Percentiles rank a stretch among this genome's conserved stretches.
These are phyloP conservation scores for Antigone vipio DNA, from an alignment of 2,113 vertebrate genomes.

Conservation along the genomic window DNA sequence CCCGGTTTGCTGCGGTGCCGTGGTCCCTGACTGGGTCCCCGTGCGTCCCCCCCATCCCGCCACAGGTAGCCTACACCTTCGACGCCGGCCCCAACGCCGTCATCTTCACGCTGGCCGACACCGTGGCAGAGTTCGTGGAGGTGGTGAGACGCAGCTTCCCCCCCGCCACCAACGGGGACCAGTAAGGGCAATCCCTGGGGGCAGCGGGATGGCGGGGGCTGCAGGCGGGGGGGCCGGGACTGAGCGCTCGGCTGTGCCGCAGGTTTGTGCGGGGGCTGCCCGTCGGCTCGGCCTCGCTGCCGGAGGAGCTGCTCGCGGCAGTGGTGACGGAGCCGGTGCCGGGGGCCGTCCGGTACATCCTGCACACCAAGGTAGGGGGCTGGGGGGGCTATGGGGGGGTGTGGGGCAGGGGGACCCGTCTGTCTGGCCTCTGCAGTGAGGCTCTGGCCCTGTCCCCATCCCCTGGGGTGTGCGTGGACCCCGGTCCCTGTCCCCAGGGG, in stretches of 20 bases:
- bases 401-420: accelerated
- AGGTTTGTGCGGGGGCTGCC: slow-evolving; percentile 88
- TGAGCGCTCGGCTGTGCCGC: accelerated
- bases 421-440: accelerated
- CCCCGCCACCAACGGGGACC: slow-evolving; percentile 76
- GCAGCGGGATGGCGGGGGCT: accelerated
- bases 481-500: too few species aligned
- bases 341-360: slow-evolving; percentile 81
- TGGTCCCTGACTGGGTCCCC: background rate
- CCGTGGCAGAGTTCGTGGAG: slow-evolving; percentile 83
- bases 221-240: background rate
- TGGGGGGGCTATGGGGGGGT: accelerated
- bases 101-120: slow-evolving; percentile 82
- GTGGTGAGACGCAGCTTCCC: slow-evolving; percentile 86
- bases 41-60: accelerated
- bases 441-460: too few species aligned
- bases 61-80: slow-evolving; percentile 85
- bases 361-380: slow-evolving; percentile 83
- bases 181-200: slow-evolving; percentile 67
- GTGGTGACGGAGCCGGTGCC: slow-evolving; percentile 77
- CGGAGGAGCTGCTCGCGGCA: slow-evolving; percentile 68
- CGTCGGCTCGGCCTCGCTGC: slow-evolving; percentile 41
- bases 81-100: slow-evolving; percentile 95
- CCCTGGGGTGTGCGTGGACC: too few species aligned
- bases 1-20: accelerated